These are phyloP conservation scores for Ephydatia muelleri DNA, from an alignment of 37 sponge, comb jelly and placozoan species.

Conservation along the genomic window DNA sequence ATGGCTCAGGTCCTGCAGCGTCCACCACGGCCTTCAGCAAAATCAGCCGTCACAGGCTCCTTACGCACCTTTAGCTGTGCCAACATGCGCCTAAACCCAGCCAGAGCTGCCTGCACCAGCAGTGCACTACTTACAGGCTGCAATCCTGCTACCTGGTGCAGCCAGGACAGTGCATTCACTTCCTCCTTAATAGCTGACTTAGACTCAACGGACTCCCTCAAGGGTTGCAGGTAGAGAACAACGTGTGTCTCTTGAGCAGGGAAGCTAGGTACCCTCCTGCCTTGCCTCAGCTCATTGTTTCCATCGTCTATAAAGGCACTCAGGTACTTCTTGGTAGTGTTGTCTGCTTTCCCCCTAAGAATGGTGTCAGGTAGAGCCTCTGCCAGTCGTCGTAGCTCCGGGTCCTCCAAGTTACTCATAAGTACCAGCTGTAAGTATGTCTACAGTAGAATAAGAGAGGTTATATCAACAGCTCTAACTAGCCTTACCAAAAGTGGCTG, in stretches of 20 bases:
- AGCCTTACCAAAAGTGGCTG: background rate
- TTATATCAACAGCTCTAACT: background rate
- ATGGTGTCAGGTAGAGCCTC: background rate
- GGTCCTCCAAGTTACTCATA: background rate
- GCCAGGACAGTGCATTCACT: constrained; percentile 34
- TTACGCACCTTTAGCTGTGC: constrained; percentile 1
- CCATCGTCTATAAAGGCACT: constrained; percentile 6
- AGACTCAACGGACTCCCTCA: background rate
- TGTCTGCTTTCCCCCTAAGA: constrained; percentile 12
- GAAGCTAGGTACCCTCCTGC: background rate
- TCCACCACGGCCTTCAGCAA: too few species aligned
- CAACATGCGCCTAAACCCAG: constrained; percentile 12
- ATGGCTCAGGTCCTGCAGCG: too few species aligned
- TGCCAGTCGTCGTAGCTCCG: constrained; percentile 5
- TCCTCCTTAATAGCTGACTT: constrained; percentile 13
- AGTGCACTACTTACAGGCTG: background rate
- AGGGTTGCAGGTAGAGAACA: constrained; percentile 7
- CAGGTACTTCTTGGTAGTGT: constrained; percentile 12
- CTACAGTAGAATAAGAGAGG: background rate
- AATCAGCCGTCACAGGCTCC: too few species aligned
- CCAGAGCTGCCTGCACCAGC: background rate
- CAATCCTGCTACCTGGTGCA: constrained; percentile 8
- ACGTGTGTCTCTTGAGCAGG: background rate
- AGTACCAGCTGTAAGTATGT: background rate
- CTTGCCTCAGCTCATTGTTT: background rate